Percentiles rank a stretch among this genome's conserved stretches.
Conservation (phyloP, 1,140 invertebrate genomes). For the Drosophila pseudoobscura region DNA sequence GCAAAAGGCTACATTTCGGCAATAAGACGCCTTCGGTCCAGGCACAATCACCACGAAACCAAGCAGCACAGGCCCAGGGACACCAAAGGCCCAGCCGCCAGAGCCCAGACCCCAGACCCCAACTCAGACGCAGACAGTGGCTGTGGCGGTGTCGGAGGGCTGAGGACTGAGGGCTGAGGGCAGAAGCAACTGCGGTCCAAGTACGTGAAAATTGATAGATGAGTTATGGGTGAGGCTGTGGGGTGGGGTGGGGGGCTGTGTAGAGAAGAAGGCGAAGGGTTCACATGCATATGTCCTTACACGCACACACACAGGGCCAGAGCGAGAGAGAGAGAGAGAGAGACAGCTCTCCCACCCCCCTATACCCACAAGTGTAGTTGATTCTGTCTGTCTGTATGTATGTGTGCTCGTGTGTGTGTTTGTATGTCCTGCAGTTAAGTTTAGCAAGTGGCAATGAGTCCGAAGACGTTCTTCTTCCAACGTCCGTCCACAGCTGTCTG, state of each 20-base stretch:
- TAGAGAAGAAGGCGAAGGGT: conserved; percentile 44
- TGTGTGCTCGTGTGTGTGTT: conserved; percentile 32
- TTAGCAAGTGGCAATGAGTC: conserved; percentile 80
- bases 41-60: conserved; percentile 21
- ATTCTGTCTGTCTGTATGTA: conserved; percentile 12
- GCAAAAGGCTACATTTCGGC: conserved; percentile 77
- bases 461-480: conserved; percentile 64
- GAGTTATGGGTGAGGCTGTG: conserved; percentile 69
- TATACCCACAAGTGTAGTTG: too few species aligned
- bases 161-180: conserved; percentile 5
- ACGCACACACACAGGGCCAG: conserved; percentile 41
- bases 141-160: background rate
- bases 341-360: conserved; percentile 15
- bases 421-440: conserved; percentile 59
- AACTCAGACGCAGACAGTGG: conserved; percentile 6
- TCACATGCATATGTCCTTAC: conserved; percentile 73
- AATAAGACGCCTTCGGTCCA: conserved; percentile 74
- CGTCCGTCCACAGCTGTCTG: conserved; percentile 53
- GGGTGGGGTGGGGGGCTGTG: background rate
- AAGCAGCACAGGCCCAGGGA: too few species aligned
- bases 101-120: conserved; percentile 32
- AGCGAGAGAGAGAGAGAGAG: conserved; percentile 1
- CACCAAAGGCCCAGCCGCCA: conserved; percentile 13
- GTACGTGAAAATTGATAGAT: conserved; percentile 83
- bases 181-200: conserved; percentile 65